Base-by-base conservation (phyloP, 2,113 vertebrate genomes). In the Oxyura jamaicensis region DNA sequence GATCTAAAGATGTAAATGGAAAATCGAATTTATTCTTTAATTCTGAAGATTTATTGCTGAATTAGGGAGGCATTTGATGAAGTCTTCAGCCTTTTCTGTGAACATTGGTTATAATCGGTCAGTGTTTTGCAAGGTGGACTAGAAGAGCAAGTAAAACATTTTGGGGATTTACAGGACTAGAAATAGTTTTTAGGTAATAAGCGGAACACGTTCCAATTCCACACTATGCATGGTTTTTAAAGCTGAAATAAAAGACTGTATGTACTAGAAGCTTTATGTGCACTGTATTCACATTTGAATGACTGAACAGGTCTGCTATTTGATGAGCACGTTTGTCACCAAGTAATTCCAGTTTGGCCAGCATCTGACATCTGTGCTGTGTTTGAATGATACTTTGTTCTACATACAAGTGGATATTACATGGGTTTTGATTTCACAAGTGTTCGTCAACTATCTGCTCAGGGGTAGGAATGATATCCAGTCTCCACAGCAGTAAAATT, bases 311-410 rank as follows among this genome's bases (percentile, higher is more conserved):
- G 50, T 58, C 50, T 77, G 35, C 22, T 73, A 28, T 90, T 67
- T 67, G 60, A 90, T 90, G 42, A 76, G 26, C 50, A 21, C 72
- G 20, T 88, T 91, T 63, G 41, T 93, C 65, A 56, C 66, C 68
- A 77, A 56, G 68, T 77, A 75, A 48, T 94, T 93, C 42, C 33
- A 63, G 91, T 96, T 68, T 88, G 72, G 68, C 67, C 56, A 35
- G 68, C 56, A 81, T 58, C 63, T 88, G 87, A 60, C 35, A 88
- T 59, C n/a, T 86, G 22, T 71, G 79, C 19, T 39, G 44, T 53
- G 33, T 93, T 83, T 83, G 46, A 87, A 39, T 77, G 75, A 80
- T 63, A 71, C 31, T 83, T 83, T 85, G 72, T 59, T 91, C 65
- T 78, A 67, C 74, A 55, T 67, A 75, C 65, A 75, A 86, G 39